Percentiles rank a stretch among this genome's conserved stretches.
These are phyloP conservation scores for Tetramorium bicarinatum DNA, from an alignment of 2,888 invertebrate species.

Conservation along the genomic window DNA sequence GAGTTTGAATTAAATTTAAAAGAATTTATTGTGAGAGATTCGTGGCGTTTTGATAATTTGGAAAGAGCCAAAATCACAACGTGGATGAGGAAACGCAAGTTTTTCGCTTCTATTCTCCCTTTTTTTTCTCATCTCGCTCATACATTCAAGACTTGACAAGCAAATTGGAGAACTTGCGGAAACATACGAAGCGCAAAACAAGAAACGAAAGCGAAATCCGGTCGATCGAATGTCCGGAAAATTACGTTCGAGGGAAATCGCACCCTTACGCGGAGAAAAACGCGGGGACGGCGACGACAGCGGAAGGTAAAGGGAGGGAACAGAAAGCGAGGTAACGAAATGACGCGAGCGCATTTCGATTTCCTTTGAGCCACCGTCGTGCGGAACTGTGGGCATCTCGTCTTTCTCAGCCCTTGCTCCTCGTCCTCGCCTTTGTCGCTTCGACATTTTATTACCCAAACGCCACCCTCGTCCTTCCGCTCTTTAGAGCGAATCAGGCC, in stretches of 20 bases:
- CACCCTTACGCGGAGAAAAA: slow-evolving; percentile 59
- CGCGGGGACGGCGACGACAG: background rate
- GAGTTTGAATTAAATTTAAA: background rate
- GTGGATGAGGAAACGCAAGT: slow-evolving; percentile 19
- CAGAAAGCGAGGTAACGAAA: slow-evolving; percentile 64
- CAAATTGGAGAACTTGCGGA: slow-evolving; percentile 60
- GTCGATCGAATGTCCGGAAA: slow-evolving; percentile 73
- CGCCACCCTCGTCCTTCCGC: slow-evolving; percentile 37
- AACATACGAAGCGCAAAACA: slow-evolving; percentile 72
- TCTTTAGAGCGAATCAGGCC: slow-evolving; percentile 49
- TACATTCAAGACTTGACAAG: slow-evolving; percentile 52
- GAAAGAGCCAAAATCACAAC: background rate
- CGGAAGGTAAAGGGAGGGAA: background rate
- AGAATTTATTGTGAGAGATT: background rate
- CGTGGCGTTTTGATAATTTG: background rate
- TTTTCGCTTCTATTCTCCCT: background rate
- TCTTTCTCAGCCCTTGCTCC: background rate
- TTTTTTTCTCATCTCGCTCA: slow-evolving; percentile 4
- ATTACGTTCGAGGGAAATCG: slow-evolving; percentile 73
- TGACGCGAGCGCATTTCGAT: slow-evolving; percentile 72
- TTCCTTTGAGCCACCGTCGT: slow-evolving; percentile 63
- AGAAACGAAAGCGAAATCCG: slow-evolving; percentile 74
- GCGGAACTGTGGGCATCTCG: slow-evolving; percentile 46
- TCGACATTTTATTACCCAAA: slow-evolving; percentile 65
- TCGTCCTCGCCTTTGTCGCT: slow-evolving; percentile 55